Evolutionary conservation across 2,888 invertebrate species (phyloP).

Genomic region (Lathronympha strigana): DNA sequence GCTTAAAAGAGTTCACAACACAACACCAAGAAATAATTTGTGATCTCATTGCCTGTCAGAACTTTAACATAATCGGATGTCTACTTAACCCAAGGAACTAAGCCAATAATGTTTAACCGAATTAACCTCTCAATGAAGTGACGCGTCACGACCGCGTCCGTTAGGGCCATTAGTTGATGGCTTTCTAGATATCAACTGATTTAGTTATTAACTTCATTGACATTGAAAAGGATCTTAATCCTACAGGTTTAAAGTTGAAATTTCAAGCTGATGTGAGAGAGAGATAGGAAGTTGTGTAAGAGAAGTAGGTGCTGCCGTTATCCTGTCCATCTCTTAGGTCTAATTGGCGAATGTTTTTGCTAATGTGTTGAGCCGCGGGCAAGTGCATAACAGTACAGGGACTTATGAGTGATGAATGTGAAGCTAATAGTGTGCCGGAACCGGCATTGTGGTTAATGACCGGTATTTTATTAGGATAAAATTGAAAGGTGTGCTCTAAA

Average conservation of each 20-base stretch:
- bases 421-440: slow-evolving; percentile 16
- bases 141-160: slow-evolving; percentile 49
- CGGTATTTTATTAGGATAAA: background rate
- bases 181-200: slow-evolving; percentile 59
- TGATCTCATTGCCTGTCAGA: slow-evolving; percentile 6
- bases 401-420: slow-evolving; percentile 16
- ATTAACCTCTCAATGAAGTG: slow-evolving; percentile 49
- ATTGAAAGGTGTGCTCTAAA: background rate
- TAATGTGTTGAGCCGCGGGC: slow-evolving; percentile 51
- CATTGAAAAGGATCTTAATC: slow-evolving; percentile 20
- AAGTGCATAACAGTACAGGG: slow-evolving; percentile 21
- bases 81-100: slow-evolving; percentile 31
- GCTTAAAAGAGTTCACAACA: background rate
- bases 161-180: slow-evolving; percentile 58
- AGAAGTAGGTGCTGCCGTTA: slow-evolving; percentile 46
- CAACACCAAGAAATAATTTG: background rate
- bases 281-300: slow-evolving; percentile 16
- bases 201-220: background rate
- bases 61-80: slow-evolving; percentile 17
- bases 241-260: slow-evolving; percentile 5
- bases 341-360: slow-evolving; percentile 62
- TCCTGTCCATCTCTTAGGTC: slow-evolving; percentile 60
- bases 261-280: background rate
- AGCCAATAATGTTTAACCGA: slow-evolving; percentile 47
- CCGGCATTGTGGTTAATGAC: background rate